Base-by-base conservation (phyloP, 2,113 vertebrate species). In the Cyanocitta stelleri region DNA sequence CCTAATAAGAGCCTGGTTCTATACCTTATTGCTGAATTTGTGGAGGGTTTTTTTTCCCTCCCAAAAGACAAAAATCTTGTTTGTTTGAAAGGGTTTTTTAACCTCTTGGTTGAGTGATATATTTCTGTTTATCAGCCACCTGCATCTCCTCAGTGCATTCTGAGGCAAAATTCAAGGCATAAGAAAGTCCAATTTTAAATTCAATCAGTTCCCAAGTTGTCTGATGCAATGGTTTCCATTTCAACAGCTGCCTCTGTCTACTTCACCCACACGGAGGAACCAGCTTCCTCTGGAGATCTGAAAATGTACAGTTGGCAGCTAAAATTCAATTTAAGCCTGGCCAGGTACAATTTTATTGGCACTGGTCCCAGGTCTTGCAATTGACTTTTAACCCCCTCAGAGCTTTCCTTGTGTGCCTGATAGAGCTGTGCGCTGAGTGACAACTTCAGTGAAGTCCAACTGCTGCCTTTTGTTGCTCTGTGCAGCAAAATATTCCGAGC, bases 161-260 rank as follows among this genome's bases (percentile, higher is more conserved):
- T 94, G 90, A 97, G 81, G 84, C 67, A 97, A 97, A 97, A 97
- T 95, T 80, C 69, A 72, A 94, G 78, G 85, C 96, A 97, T 96
- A 90, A 96, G 89, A 96, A 97, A 98, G 75, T 96, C 54, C 97
- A 97, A 96, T 98, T 98, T 97, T 97, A 97, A 97, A 98, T 98
- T 97, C 93, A 98, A 96, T 98, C 97, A 96, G 80, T 85, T 91
- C 85, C 85, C 90, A 96, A 92, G 94, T 48, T 91, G 95, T 97
- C 92, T 95, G 93, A 95, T 96, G 93, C 95, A 94, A 74, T 90
- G 80, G 93, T 97, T 97, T 96, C 97, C 92, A 97, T 97, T 98
- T 97, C 92, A 97, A 74, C 92, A 96, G 96, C 91, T 96, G 88
- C 92, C 69, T 97, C 85, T 96, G 62, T 74, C 87, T 96, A 46